phyloP scores from a whole-genome alignment of 2,113 vertebrate genomes.

The Gambusia holbrooki region DNA sequence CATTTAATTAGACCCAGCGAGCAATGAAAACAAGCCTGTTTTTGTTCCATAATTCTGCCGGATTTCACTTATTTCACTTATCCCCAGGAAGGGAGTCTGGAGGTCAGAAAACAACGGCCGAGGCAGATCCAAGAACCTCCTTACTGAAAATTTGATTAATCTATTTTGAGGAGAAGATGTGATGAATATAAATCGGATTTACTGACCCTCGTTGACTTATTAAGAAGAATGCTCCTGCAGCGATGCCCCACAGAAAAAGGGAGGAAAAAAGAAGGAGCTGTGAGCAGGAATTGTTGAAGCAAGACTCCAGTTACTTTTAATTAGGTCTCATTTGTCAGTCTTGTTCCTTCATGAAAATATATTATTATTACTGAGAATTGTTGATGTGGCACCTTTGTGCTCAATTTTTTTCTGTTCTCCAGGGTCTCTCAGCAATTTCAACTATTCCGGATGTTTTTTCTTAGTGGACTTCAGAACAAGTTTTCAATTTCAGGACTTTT shows the following conservation, averaged over 20 bases:
- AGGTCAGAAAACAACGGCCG: constrained; percentile 9
- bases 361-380: background rate
- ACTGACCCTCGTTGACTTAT: constrained; percentile 24
- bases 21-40: constrained; percentile 1
- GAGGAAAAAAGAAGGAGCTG: too few relatives aligned
- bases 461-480: background rate
- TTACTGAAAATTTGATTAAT: constrained; percentile 35
- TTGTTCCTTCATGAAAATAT: constrained; percentile 3
- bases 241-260: background rate
- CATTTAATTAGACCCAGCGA: constrained; percentile 24
- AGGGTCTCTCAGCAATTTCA: background rate
- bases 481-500: background rate
- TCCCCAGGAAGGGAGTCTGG: background rate
- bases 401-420: background rate
- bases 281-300: constrained; percentile 4
- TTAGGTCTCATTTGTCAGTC: background rate
- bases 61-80: constrained; percentile 10
- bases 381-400: background rate
- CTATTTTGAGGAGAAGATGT: constrained; percentile 23
- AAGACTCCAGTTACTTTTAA: constrained; percentile 10
- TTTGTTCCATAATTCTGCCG: constrained; percentile 23
- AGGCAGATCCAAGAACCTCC: constrained; percentile 18
- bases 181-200: constrained; percentile 35
- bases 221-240: background rate
- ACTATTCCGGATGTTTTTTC: background rate